phyloP scores from a whole-genome alignment of 2,797 vertebrate species.

The Triplophysa bombifrons region DNA sequence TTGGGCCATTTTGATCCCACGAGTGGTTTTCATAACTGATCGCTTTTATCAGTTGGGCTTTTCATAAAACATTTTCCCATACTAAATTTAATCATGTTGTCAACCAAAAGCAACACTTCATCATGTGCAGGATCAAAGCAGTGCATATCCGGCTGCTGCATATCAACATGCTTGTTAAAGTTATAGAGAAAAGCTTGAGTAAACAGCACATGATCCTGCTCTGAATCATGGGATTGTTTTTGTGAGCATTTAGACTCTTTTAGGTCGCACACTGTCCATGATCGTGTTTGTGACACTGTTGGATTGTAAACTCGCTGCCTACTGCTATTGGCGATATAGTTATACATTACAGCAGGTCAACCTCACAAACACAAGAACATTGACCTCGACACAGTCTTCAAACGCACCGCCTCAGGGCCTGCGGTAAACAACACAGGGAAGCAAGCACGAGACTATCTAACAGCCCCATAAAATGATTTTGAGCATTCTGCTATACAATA shows the following conservation, averaged over 20 bases:
- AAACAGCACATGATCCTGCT: slow-evolving; percentile 32
- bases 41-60: slow-evolving; percentile 19
- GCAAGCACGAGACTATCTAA: neutral
- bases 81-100: neutral
- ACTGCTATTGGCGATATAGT: slow-evolving; percentile 31
- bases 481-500: neutral
- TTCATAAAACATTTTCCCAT: slow-evolving; percentile 8
- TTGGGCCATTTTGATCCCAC: neutral
- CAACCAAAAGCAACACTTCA: neutral
- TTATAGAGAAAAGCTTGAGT: slow-evolving; percentile 34
- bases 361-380: slow-evolving; percentile 8
- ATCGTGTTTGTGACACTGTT: neutral
- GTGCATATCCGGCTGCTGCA: slow-evolving; percentile 35
- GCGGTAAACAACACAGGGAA: neutral
- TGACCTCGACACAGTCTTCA: slow-evolving; percentile 46
- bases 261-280: slow-evolving; percentile 7
- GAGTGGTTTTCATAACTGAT: neutral
- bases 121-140: slow-evolving; percentile 40
- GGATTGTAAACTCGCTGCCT: slow-evolving; percentile 34
- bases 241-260: slow-evolving; percentile 26
- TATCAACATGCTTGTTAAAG: slow-evolving; percentile 46
- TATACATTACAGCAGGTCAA: slow-evolving; percentile 35
- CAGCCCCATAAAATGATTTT: neutral
- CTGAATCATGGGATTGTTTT: slow-evolving; percentile 31
- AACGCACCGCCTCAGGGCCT: slow-evolving; percentile 6